phyloP scores from a whole-genome alignment of 2,797 vertebrate species.

The Aratinga solstitialis region DNA sequence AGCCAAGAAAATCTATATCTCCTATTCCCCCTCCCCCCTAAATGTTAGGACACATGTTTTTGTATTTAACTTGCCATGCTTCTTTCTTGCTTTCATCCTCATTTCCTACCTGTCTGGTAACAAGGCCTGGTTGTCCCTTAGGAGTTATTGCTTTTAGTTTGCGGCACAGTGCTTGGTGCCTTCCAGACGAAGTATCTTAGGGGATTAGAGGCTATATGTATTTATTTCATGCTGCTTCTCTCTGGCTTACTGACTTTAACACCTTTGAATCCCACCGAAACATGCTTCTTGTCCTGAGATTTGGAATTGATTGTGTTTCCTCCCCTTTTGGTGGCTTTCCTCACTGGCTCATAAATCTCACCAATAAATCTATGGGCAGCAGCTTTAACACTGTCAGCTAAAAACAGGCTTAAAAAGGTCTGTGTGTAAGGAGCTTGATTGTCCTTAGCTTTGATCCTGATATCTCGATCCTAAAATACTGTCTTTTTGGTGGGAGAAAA shows the following conservation, averaged over 20 bases:
- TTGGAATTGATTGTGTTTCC: neutral
- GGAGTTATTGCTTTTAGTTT: neutral
- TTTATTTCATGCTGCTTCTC: neutral
- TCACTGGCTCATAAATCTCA: neutral
- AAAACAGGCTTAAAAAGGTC: neutral
- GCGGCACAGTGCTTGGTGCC: neutral
- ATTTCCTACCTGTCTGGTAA: neutral
- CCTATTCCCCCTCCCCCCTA: neutral
- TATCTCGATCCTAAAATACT: neutral
- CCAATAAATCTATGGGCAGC: conserved; percentile 10
- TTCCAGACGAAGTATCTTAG: neutral
- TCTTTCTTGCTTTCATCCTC: neutral
- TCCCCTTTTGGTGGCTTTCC: conserved; percentile 25
- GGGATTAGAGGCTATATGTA: neutral
- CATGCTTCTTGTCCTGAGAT: neutral
- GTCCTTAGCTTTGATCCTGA: neutral
- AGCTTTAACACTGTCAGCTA: neutral
- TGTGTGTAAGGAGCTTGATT: neutral
- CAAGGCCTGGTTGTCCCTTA: neutral
- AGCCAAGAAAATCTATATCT: neutral
- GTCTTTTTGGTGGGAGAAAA: neutral
- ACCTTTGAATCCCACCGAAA: conserved; percentile 28
- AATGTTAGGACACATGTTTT: fast-evolving
- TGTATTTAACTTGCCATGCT: neutral
- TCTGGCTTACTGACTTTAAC: conserved; percentile 10